Evolutionary conservation across 2,113 vertebrate species (phyloP).

Genomic region (Oreochromis tanganicae): DNA sequence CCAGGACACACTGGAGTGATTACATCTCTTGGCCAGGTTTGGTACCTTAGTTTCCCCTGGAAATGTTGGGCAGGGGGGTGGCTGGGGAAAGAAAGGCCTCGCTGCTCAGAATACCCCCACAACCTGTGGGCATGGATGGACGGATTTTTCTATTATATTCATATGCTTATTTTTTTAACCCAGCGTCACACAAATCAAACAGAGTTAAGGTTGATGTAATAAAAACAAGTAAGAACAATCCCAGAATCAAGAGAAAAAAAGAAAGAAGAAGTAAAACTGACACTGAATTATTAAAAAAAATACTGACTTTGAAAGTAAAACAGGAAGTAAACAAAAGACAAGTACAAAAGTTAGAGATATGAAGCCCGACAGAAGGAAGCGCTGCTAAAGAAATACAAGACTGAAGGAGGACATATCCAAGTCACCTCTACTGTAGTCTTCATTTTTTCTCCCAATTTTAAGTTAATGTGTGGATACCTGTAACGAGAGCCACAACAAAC

Average conservation of each 20-base stretch:
- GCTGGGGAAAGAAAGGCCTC: not conserved
- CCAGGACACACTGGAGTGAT: not conserved
- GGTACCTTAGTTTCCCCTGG: not conserved
- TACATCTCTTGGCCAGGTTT: not conserved
- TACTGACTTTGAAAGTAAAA: not conserved
- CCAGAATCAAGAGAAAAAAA: not conserved
- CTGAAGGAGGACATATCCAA: not conserved
- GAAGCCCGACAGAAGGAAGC: not conserved
- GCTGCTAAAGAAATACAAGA: not conserved
- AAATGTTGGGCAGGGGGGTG: not conserved
- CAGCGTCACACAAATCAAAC: not conserved
- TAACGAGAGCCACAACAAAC: not conserved
- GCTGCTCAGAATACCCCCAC: not conserved
- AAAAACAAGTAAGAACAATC: not conserved
- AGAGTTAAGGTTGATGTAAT: not conserved
- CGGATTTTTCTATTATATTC: not conserved
- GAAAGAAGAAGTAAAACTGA: not conserved
- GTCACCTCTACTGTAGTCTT: not conserved
- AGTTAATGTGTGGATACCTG: not conserved
- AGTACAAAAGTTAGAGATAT: not conserved
- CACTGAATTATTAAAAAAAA: not conserved
- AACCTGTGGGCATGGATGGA: not conserved
- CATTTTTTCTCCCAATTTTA: fast-evolving
- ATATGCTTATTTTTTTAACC: not conserved
- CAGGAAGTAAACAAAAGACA: not conserved